A percentile compares a stretch with the other conserved stretches of the same genome.
Evolutionary conservation across 2,797 vertebrate species (phyloP).

Genomic region (Sebastes baramenuke): DNA sequence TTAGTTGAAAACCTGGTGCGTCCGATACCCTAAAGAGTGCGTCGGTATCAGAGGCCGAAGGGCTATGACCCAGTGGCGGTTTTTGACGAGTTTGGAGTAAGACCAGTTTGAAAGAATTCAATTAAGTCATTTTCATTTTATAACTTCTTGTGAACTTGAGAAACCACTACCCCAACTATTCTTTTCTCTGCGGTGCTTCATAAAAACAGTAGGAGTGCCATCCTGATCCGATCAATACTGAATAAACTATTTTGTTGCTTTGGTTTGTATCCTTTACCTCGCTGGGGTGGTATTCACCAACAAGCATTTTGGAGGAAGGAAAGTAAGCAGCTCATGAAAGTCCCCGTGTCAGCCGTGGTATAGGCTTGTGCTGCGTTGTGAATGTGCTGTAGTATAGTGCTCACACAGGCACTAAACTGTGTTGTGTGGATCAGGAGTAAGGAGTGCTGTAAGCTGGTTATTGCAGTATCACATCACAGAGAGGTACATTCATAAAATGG

Average conservation of each 20-base stretch:
- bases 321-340: slow-evolving; percentile 32
- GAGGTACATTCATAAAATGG: slow-evolving; percentile 25
- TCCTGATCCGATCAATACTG: neutral
- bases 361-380: slow-evolving; percentile 18
- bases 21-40: neutral
- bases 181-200: neutral
- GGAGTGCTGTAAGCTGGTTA: slow-evolving; percentile 30
- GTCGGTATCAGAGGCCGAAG: neutral
- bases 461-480: slow-evolving; percentile 22
- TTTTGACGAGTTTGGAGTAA: neutral
- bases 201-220: neutral
- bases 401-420: slow-evolving; percentile 42
- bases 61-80: neutral
- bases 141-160: neutral
- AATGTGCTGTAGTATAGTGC: slow-evolving; percentile 16
- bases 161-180: neutral
- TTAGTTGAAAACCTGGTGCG: neutral
- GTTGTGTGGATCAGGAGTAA: slow-evolving; percentile 12
- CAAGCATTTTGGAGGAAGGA: slow-evolving; percentile 13
- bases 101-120: neutral
- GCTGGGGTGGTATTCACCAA: neutral
- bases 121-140: neutral
- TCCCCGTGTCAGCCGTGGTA: slow-evolving; percentile 14
- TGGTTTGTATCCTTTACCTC: neutral
- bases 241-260: neutral